These are phyloP conservation scores for Aspidoscelis tigris DNA, from an alignment of 2,113 vertebrate species.

Conservation along the genomic window DNA sequence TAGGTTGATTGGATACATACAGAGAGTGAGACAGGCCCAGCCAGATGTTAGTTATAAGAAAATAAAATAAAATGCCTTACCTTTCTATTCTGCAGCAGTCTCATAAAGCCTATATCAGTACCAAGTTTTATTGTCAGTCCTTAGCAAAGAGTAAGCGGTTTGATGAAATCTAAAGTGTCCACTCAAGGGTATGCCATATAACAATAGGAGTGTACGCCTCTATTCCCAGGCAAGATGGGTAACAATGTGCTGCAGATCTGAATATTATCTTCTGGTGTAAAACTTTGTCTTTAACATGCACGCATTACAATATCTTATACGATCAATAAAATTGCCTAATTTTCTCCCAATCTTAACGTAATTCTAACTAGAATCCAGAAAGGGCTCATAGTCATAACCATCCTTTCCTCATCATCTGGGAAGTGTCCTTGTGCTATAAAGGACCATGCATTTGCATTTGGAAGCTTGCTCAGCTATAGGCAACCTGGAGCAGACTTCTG, in stretches of 20 bases:
- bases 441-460: background rate
- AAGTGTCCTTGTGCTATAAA: background rate
- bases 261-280: background rate
- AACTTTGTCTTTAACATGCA: background rate
- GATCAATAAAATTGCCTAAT: background rate
- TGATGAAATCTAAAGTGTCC: background rate
- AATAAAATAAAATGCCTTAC: slow-evolving; percentile 35
- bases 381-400: background rate
- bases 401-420: background rate
- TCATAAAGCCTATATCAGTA: slow-evolving; percentile 19
- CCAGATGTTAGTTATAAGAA: background rate
- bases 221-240: background rate
- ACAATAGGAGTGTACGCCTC: background rate
- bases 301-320: background rate
- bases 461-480: background rate
- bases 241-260: background rate
- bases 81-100: slow-evolving; percentile 21
- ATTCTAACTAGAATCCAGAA: background rate
- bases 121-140: background rate
- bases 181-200: background rate
- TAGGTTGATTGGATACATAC: too few species aligned
- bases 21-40: background rate
- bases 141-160: background rate
- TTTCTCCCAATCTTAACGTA: background rate
- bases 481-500: background rate